Conservation (phyloP, 2,113 vertebrate species). For the Butorides virescens region DNA sequence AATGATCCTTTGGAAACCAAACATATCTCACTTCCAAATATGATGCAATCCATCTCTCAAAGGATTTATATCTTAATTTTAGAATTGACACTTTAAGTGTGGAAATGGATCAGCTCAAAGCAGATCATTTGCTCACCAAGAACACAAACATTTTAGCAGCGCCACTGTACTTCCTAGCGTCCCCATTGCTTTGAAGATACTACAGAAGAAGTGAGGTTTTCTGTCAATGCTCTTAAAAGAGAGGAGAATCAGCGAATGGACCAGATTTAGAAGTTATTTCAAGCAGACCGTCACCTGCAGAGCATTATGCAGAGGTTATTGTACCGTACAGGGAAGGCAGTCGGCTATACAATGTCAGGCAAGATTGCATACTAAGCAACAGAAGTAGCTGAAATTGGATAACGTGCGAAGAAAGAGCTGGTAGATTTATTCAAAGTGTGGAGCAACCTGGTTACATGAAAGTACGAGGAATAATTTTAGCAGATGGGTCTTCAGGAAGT, state of each 20-base stretch:
- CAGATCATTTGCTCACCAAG: neutral
- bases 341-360: neutral
- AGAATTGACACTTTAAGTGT: neutral
- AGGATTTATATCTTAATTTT: neutral
- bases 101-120: neutral
- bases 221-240: neutral
- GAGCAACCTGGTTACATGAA: neutral
- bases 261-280: neutral
- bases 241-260: neutral
- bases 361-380: neutral
- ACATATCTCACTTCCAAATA: neutral
- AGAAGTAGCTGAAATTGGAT: neutral
- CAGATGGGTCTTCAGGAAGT: neutral
- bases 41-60: neutral
- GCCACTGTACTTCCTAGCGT: neutral
- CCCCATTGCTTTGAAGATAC: neutral
- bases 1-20: neutral
- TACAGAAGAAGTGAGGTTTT: neutral
- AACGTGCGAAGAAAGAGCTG: neutral
- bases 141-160: neutral
- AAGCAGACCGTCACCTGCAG: neutral
- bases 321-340: neutral
- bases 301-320: neutral
- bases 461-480: neutral
- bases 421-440: neutral